Percentiles rank a stretch among this genome's conserved stretches.
Evolutionary conservation across 2,797 vertebrate species (phyloP).

Genomic region (Perodicticus potto): DNA sequence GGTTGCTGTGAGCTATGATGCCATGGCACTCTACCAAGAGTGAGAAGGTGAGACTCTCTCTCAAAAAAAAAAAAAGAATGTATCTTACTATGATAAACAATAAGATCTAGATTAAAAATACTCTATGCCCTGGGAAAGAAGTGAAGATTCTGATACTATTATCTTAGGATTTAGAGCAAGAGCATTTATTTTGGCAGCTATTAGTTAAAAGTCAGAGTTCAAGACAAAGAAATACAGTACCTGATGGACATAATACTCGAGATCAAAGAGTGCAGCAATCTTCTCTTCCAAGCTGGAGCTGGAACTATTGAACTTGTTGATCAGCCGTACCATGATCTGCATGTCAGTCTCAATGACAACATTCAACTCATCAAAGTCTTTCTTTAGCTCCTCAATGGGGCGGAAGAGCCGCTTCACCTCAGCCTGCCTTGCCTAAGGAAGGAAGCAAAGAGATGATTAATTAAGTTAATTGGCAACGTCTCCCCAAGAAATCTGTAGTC

Average conservation of each 20-base stretch:
- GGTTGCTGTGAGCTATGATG: too few relatives aligned
- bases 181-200: neutral
- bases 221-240: conserved; percentile 84
- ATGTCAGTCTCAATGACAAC: conserved; percentile 94
- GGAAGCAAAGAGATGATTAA: conserved; percentile 25
- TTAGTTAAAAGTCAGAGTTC: conserved; percentile 61
- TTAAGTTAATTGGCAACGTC: neutral
- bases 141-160: neutral
- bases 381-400: conserved; percentile 94
- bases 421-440: conserved; percentile 85
- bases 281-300: conserved; percentile 90
- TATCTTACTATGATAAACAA: conserved; percentile 3
- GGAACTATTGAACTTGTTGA: conserved; percentile 93
- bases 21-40: too few relatives aligned
- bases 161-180: neutral
- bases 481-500: neutral
- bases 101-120: conserved; percentile 34
- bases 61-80: neutral
- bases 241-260: conserved; percentile 98
- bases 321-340: conserved; percentile 94
- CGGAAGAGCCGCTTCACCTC: conserved; percentile 89
- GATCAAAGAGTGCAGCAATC: conserved; percentile 92
- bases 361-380: conserved; percentile 93
- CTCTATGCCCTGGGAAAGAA: neutral
- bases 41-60: too few relatives aligned